A percentile compares a stretch with the other conserved stretches of the same genome.
Evolutionary conservation across 1,140 invertebrate species (phyloP).

Genomic region (Zaprionus lachaisei): DNA sequence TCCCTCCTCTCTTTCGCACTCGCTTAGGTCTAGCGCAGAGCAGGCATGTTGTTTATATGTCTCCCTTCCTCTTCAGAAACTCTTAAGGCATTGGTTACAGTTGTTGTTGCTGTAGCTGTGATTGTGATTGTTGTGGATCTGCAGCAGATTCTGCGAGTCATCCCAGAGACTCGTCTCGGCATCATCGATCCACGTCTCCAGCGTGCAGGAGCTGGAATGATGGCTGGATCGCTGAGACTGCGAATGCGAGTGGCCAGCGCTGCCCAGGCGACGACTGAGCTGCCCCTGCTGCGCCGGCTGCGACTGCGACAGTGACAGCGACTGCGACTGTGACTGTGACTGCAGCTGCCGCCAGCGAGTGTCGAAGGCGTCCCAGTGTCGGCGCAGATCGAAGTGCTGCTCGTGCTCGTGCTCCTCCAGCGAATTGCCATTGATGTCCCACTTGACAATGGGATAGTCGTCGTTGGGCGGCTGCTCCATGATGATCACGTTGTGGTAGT

Average conservation of each 20-base stretch:
- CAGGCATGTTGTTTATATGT: background rate
- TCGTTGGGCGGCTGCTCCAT: conserved; percentile 69
- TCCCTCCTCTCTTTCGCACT: background rate
- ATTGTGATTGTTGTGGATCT: conserved; percentile 6
- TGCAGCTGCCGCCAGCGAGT: conserved; percentile 51
- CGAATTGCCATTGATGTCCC: conserved; percentile 83
- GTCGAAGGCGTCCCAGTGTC: conserved; percentile 49
- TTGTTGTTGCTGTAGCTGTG: conserved; percentile 30
- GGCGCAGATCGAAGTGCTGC: conserved; percentile 56
- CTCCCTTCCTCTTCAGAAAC: conserved; percentile 46
- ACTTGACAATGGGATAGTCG: conserved; percentile 72
- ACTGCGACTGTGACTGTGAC: conserved; percentile 3
- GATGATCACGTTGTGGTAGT: conserved; percentile 73
- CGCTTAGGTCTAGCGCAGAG: background rate
- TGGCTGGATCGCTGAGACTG: conserved; percentile 71
- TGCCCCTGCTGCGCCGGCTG: conserved; percentile 11
- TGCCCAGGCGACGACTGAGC: conserved; percentile 21
- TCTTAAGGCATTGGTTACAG: conserved; percentile 73
- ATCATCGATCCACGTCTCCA: conserved; percentile 83
- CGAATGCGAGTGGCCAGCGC: conserved; percentile 40
- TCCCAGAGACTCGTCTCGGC: conserved; percentile 53
- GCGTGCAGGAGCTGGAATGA: conserved; percentile 79
- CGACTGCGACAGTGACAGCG: conserved; percentile 24
- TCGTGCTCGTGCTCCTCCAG: conserved; percentile 55
- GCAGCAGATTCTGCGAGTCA: conserved; percentile 53